Conservation (phyloP, 1,140 invertebrate species). For the Formica selysi region DNA sequence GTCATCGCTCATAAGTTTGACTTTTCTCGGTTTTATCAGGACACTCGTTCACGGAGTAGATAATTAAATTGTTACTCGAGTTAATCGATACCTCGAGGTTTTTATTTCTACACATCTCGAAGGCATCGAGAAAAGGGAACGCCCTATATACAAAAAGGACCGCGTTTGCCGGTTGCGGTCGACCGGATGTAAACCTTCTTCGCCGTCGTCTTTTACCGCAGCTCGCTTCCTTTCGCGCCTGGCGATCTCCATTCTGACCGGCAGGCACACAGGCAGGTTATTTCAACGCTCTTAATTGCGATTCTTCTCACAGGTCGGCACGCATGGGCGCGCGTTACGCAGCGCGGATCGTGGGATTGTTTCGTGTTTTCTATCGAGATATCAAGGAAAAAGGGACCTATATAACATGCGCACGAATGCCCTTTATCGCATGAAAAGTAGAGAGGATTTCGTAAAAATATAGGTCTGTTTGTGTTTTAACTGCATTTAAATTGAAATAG, state of each 20-base stretch:
- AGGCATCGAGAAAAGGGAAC: background rate
- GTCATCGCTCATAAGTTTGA: background rate
- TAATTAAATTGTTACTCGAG: constrained; percentile 19
- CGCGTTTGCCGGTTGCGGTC: background rate
- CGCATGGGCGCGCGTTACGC: constrained; percentile 22
- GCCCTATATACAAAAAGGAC: background rate
- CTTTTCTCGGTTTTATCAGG: background rate
- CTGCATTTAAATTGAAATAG: constrained; percentile 5
- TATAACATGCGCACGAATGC: background rate
- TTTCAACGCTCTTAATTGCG: constrained; percentile 65
- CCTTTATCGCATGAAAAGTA: constrained; percentile 17
- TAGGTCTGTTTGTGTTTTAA: constrained; percentile 14
- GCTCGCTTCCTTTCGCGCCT: constrained; percentile 64
- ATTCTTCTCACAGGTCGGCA: constrained; percentile 62
- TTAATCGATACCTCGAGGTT: background rate
- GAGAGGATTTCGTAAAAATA: background rate
- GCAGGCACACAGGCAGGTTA: constrained; percentile 16
- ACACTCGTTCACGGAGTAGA: background rate
- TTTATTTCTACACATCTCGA: background rate
- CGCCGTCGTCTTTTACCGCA: constrained; percentile 51
- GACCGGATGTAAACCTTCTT: constrained; percentile 62
- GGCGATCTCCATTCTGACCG: constrained; percentile 52
- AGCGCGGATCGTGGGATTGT: constrained; percentile 46
- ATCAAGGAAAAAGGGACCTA: background rate
- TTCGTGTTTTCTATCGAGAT: constrained; percentile 40